A percentile compares a stretch with the other conserved stretches of the same genome.
phyloP scores from a whole-genome alignment of 2,113 vertebrate species.

The Ammodytes marinus region DNA sequence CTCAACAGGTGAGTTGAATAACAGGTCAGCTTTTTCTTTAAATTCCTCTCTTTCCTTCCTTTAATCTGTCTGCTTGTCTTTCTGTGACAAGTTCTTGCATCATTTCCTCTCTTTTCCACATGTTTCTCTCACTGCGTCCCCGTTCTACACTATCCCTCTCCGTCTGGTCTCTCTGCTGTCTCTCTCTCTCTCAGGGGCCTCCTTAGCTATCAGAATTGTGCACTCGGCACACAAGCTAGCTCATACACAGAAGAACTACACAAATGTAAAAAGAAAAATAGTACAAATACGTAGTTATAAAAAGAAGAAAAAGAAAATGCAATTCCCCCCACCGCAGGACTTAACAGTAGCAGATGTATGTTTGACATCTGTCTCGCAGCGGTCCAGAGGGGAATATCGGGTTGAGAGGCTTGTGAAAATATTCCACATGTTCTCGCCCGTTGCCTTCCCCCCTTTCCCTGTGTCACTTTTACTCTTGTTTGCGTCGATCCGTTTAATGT shows the following conservation, averaged over 20 bases:
- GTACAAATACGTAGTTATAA: conserved; percentile 45
- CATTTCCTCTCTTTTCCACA: background rate
- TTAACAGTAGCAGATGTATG: conserved; percentile 65
- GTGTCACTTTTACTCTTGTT: conserved; percentile 40
- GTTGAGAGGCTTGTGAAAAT: conserved; percentile 57
- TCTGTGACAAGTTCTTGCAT: background rate
- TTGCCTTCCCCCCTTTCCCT: conserved; percentile 38
- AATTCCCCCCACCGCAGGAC: conserved; percentile 49
- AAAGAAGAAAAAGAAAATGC: conserved; percentile 29
- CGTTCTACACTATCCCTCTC: conserved; percentile 9
- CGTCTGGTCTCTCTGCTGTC: conserved; percentile 64
- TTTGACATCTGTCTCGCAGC: conserved; percentile 68
- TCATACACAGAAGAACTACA: conserved; percentile 49
- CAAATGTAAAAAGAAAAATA: conserved; percentile 39
- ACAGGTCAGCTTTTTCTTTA: conserved; percentile 23
- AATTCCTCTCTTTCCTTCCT: conserved; percentile 6
- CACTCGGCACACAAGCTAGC: conserved; percentile 58
- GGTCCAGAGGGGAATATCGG: conserved; percentile 49
- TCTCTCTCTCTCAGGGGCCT: conserved; percentile 80
- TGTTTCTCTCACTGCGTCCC: background rate
- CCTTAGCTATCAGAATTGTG: conserved; percentile 59
- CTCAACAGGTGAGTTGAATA: conserved; percentile 27
- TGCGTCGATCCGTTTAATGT: conserved; percentile 57
- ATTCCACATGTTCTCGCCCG: conserved; percentile 49
- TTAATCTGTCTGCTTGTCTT: background rate